Evolutionary conservation across 1,140 invertebrate species (phyloP), one percentile per base, ranked within the genome.

Genomic region (Holcopasites calliopsidis): DNA sequence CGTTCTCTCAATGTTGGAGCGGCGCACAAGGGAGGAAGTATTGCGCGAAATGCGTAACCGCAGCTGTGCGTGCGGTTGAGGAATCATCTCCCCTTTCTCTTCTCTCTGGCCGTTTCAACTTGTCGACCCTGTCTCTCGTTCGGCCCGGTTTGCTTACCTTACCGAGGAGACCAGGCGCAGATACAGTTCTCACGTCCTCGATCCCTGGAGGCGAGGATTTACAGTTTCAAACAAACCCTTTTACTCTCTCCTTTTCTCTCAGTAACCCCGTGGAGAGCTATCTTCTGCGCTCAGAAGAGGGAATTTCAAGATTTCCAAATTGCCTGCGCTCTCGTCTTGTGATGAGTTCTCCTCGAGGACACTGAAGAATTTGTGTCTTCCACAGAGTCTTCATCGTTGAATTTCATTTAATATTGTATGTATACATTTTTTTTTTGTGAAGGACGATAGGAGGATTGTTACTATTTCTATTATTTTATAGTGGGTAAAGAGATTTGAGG

Each of bases 1-100:
- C 26, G 18, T 50, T 13, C 2, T 1, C 21, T 16, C 6, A 16
- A 26, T 13, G 18, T 7, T 21, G n/a, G 26, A 28, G 23, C 40
- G 33, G 28, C 23, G 2, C 33, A 23, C 21, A 33, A 52, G 21
- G 16, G n/a, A 21, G 31, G 47, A 42, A 82, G 85, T 75, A 86
- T 89, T 86, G 87, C 87, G 85, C 88, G 87, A 86, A 89, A 89
- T 82, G 83, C 85, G 82, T 84, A 88, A 89, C 88, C 88, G 84
- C 88, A 89, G 85, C 86, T 87, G 87, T 88, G 86, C 87, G 84
- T 88, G 86, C 84, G 86, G 85, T 82, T 77, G 72, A 65, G 64
- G 31, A 58, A 61, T 61, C 52, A 11, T 10, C 31, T 35, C 50
- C 33, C 47, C 23, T 55, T 72, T 57, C 7, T 68, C 42, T 31